These are phyloP conservation scores for Masticophis lateralis DNA, from an alignment of 2,797 vertebrate species.

Conservation along the genomic window DNA sequence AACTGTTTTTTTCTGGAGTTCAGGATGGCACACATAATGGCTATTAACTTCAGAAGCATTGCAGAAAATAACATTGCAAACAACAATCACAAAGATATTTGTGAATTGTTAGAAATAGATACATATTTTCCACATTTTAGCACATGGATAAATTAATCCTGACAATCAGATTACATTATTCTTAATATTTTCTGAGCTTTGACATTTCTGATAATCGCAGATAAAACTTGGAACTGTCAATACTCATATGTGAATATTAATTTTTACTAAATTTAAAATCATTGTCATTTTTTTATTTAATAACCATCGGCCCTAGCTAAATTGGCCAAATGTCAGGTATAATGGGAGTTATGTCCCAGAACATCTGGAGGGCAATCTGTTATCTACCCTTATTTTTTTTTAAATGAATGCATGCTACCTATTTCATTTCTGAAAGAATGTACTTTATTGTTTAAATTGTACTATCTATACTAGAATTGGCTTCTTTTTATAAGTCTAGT, in stretches of 20 bases:
- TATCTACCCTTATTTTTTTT: neutral
- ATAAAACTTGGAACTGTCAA: neutral
- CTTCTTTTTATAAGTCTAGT: neutral
- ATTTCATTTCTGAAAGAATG: neutral
- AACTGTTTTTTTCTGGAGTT: neutral
- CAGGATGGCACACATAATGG: neutral
- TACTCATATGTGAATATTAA: neutral
- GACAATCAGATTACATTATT: neutral
- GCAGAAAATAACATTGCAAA: neutral
- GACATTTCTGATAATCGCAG: neutral
- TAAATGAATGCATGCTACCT: neutral
- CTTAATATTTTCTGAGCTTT: neutral
- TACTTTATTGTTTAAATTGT: neutral
- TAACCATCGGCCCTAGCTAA: neutral
- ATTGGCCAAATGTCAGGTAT: neutral
- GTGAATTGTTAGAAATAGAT: neutral
- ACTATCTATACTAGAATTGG: neutral
- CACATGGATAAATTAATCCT: neutral
- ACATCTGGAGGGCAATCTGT: neutral
- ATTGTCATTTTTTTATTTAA: neutral
- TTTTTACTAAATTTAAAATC: neutral
- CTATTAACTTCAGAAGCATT: neutral
- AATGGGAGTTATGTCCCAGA: neutral
- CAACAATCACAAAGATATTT: neutral
- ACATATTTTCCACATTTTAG: neutral